Conservation (phyloP, 53 echinoderm and acorn worm genomes). For the Astropecten irregularis region DNA sequence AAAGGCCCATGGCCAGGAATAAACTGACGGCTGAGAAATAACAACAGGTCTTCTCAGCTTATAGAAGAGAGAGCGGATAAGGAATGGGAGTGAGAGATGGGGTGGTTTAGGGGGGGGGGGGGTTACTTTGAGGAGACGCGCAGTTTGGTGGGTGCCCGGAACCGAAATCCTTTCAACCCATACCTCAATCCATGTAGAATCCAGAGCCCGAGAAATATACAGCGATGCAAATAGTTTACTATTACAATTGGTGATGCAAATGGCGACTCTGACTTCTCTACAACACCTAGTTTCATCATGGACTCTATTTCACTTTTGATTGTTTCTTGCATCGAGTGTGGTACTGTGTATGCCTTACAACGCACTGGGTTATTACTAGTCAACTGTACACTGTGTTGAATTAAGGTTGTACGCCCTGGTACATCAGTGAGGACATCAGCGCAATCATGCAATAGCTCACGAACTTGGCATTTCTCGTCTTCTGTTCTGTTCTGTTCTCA, state of each 20-base stretch:
- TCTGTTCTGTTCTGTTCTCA: background rate
- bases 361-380: conserved; percentile 45
- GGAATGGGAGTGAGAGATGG: too few relatives aligned
- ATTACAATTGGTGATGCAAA: conserved; percentile 67
- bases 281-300: conserved; percentile 48
- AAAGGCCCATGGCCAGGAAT: too few relatives aligned
- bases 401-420: conserved; percentile 46
- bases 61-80: too few relatives aligned
- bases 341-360: conserved; percentile 56
- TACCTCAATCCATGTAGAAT: too few relatives aligned
- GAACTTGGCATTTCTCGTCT: conserved; percentile 9
- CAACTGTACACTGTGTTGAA: conserved; percentile 46
- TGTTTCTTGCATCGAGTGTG: conserved; percentile 28
- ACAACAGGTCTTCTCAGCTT: too few relatives aligned
- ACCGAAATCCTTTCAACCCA: too few relatives aligned
- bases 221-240: too few relatives aligned
- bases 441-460: conserved; percentile 22
- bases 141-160: too few relatives aligned
- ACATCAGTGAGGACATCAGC: conserved; percentile 55
- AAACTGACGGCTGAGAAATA: too few relatives aligned
- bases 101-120: too few relatives aligned
- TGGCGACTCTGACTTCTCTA: conserved; percentile 48
- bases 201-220: too few relatives aligned
- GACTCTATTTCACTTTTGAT: conserved; percentile 29
- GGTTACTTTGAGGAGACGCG: too few relatives aligned